Evolutionary conservation across 2,797 vertebrate genomes (phyloP).

Genomic region (Takifugu ocellatus): DNA sequence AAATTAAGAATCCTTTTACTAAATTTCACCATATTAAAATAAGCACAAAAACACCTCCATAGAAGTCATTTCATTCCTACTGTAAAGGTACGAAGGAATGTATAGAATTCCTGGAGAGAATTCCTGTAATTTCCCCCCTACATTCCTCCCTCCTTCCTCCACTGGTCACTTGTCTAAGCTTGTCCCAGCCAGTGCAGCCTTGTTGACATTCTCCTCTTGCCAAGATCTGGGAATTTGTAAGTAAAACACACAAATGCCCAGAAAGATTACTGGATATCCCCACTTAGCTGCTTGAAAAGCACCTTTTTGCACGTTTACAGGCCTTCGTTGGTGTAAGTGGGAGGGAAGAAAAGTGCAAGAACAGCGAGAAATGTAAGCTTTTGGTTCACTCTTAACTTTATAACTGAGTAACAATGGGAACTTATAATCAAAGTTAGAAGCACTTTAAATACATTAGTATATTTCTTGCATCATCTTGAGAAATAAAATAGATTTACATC

Average conservation of each 20-base stretch:
- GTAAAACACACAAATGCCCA: constrained; percentile 50
- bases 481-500: too few species aligned
- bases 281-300: constrained; percentile 49
- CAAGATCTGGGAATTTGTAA: constrained; percentile 61
- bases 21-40: background rate
- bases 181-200: constrained; percentile 56
- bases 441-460: background rate
- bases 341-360: constrained; percentile 3
- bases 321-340: constrained; percentile 25
- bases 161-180: constrained; percentile 71
- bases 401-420: too few species aligned
- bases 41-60: background rate
- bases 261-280: constrained; percentile 60
- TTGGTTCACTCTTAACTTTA: background rate
- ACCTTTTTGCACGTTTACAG: constrained; percentile 15
- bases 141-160: constrained; percentile 59
- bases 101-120: constrained; percentile 47
- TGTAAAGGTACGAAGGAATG: constrained; percentile 51
- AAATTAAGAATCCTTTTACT: background rate
- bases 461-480: background rate
- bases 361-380: constrained; percentile 1
- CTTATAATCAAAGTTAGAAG: too few species aligned
- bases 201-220: constrained; percentile 60
- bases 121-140: constrained; percentile 63
- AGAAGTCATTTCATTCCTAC: constrained; percentile 35